These are phyloP conservation scores for Drosophila nasuta DNA, from an alignment of 1,140 invertebrate genomes.

Conservation along the genomic window DNA sequence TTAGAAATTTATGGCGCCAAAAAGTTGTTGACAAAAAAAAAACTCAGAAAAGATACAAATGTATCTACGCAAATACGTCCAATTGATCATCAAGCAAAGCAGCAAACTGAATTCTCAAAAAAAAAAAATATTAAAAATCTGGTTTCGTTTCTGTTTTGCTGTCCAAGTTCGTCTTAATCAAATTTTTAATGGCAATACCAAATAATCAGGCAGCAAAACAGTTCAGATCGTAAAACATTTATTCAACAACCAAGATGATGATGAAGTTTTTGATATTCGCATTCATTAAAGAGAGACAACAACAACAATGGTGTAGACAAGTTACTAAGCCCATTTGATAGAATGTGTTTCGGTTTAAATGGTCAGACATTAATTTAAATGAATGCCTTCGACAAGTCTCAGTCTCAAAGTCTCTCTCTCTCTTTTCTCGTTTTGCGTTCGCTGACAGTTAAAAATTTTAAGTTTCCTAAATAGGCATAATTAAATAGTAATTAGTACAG, in stretches of 20 bases:
- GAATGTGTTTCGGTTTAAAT: conserved; percentile 64
- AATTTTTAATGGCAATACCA: conserved; percentile 46
- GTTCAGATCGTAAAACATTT: conserved; percentile 69
- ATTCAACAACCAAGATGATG: conserved; percentile 39
- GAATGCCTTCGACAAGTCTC: conserved; percentile 19
- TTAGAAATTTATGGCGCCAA: conserved; percentile 73
- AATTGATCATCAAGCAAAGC: conserved; percentile 62
- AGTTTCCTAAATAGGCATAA: conserved; percentile 52
- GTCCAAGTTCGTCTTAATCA: conserved; percentile 63
- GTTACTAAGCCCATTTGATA: conserved; percentile 32
- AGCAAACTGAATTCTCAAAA: conserved; percentile 23
- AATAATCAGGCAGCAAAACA: conserved; percentile 53
- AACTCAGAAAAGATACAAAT: conserved; percentile 7
- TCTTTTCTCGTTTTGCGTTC: conserved; percentile 5
- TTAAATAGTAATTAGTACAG: conserved; percentile 63
- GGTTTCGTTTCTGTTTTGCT: conserved; percentile 56
- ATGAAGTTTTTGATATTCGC: conserved; percentile 41
- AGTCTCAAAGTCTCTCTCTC: background rate
- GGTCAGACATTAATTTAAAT: conserved; percentile 62
- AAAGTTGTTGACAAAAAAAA: conserved; percentile 19
- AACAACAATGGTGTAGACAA: conserved; percentile 18
- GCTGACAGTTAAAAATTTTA: conserved; percentile 47
- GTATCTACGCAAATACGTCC: conserved; percentile 47
- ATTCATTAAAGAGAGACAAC: conserved; percentile 63
- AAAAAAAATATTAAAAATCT: conserved; percentile 49